phyloP scores from a whole-genome alignment of 2,888 invertebrate species.

The Euzophera pinguis region DNA sequence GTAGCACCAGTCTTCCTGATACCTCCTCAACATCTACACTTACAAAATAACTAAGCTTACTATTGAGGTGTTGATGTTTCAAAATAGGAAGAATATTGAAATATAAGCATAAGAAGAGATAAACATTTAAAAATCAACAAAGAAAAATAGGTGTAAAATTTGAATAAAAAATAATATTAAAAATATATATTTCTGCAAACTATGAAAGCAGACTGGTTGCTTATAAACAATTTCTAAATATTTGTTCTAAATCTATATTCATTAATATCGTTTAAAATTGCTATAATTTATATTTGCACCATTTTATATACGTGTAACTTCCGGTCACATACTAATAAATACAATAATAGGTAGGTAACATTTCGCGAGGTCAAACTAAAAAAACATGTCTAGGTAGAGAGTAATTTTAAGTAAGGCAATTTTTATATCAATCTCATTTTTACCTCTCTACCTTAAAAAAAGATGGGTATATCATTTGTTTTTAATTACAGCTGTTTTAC shows the following conservation, averaged over 20 bases:
- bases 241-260: not conserved
- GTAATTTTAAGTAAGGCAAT: too few species aligned
- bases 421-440: too few species aligned
- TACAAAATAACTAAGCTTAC: not conserved
- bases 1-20: slow-evolving; percentile 1
- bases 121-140: not conserved
- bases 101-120: not conserved
- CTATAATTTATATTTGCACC: not conserved
- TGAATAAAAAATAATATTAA: not conserved
- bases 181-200: not conserved
- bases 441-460: too few species aligned
- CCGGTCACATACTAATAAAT: not conserved
- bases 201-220: not conserved
- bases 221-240: not conserved
- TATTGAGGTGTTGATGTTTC: not conserved
- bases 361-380: not conserved
- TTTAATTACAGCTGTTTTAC: too few species aligned
- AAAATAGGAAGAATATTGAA: not conserved
- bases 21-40: not conserved
- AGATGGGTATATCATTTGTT: too few species aligned
- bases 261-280: not conserved
- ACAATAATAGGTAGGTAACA: slow-evolving; percentile 3
- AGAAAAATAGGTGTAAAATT: not conserved
- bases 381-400: too few species aligned
- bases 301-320: not conserved